Conservation (phyloP, 2,797 vertebrate species). For the Pangasius macronema region DNA sequence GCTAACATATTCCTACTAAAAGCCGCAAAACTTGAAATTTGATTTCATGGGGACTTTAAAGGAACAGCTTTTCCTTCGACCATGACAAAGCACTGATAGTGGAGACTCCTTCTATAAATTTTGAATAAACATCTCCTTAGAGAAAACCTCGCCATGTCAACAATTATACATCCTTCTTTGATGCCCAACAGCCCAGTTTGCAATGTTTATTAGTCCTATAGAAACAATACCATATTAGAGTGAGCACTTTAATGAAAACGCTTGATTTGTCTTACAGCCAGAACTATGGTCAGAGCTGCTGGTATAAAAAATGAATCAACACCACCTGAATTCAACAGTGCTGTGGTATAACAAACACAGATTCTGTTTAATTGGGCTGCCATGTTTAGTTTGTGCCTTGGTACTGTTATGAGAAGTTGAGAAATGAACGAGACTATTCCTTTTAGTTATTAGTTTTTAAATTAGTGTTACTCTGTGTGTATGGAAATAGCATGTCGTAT, state of each 20-base stretch:
- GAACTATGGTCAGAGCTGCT: background rate
- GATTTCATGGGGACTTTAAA: background rate
- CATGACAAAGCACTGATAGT: background rate
- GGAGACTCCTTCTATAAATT: background rate
- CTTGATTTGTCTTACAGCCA: background rate
- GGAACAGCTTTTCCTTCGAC: background rate
- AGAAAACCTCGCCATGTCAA: background rate
- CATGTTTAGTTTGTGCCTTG: background rate
- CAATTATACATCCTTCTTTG: background rate
- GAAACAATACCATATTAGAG: background rate
- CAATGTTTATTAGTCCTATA: background rate
- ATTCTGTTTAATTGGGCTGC: background rate
- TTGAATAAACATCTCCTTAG: background rate
- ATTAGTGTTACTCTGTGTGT: background rate
- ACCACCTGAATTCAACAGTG: background rate
- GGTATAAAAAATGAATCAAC: background rate
- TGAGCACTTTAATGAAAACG: background rate
- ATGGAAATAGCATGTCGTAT: background rate
- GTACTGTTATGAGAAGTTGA: too few relatives aligned
- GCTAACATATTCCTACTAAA: too few relatives aligned
- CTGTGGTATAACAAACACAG: background rate
- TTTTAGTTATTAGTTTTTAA: background rate
- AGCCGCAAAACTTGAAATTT: too few relatives aligned
- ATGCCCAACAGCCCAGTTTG: background rate
- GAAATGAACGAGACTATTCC: background rate